Evolutionary conservation across 2,888 invertebrate genomes (phyloP).

Genomic region (Patella depressa): DNA sequence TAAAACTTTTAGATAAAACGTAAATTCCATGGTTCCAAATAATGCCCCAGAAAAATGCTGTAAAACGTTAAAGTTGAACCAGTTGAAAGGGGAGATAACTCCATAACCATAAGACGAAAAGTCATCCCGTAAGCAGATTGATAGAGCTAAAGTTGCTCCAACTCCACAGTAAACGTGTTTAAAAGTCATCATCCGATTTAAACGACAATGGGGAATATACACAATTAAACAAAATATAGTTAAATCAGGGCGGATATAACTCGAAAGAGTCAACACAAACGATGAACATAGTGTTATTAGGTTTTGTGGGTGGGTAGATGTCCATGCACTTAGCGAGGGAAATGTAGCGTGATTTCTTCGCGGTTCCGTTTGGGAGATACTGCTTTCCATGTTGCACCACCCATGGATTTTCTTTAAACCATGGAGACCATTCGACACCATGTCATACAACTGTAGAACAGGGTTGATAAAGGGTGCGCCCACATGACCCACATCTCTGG

Average conservation of each 20-base stretch:
- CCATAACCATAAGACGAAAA: constrained; percentile 45
- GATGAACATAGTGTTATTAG: background rate
- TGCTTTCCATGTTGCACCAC: background rate
- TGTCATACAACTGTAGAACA: background rate
- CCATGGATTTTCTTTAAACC: background rate
- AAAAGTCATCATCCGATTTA: background rate
- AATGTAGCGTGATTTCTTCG: background rate
- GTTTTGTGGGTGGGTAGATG: background rate
- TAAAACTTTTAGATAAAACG: constrained; percentile 32
- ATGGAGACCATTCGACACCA: background rate
- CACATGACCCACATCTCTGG: background rate
- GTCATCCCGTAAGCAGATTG: constrained; percentile 52
- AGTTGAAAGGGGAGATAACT: constrained; percentile 56
- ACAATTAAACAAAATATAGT: constrained; percentile 27
- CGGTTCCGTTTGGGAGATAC: background rate
- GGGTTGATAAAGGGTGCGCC: too few relatives aligned
- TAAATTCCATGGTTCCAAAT: constrained; percentile 39
- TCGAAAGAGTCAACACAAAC: constrained; percentile 21
- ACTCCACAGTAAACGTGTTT: constrained; percentile 9
- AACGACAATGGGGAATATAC: background rate
- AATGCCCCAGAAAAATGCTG: constrained; percentile 38
- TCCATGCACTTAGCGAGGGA: background rate
- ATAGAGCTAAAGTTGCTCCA: constrained; percentile 42
- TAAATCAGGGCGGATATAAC: constrained; percentile 53
- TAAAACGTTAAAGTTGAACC: constrained; percentile 59